phyloP scores from a whole-genome alignment of 1,140 invertebrate species.

The Microplitis demolitor region DNA sequence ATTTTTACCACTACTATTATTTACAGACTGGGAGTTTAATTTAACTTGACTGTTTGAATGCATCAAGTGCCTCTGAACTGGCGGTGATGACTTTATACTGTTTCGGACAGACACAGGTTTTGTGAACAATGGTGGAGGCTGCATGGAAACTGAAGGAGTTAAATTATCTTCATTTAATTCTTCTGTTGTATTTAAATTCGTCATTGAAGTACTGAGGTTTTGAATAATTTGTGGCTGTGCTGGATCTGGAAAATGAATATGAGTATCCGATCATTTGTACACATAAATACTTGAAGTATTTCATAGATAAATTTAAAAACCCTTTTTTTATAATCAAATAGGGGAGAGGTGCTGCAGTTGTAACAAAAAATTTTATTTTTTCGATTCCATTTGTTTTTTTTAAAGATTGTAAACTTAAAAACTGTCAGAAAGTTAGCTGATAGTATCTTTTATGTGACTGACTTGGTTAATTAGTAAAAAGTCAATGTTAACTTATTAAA shows the following conservation, averaged over 20 bases:
- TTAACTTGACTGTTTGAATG: constrained; percentile 58
- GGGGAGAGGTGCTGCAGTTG: no score
- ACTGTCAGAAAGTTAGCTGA: no score
- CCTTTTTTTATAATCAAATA: no score
- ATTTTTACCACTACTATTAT: constrained; percentile 44
- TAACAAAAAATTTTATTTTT: no score
- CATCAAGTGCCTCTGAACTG: constrained; percentile 52
- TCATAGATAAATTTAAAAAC: no score
- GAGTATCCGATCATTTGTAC: not conserved
- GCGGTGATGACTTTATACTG: constrained; percentile 55
- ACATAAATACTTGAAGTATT: not conserved
- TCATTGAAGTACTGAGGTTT: constrained; percentile 57
- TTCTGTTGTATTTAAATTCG: constrained; percentile 45
- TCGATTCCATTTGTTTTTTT: no score
- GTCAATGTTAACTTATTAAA: no score
- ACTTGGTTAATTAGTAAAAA: no score
- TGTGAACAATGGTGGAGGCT: constrained; percentile 42
- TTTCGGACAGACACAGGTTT: constrained; percentile 56
- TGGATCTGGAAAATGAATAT: constrained; percentile 45
- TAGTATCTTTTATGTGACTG: no score
- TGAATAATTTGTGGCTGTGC: constrained; percentile 53
- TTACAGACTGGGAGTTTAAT: constrained; percentile 51
- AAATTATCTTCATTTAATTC: constrained; percentile 41
- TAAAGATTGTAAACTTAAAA: no score
- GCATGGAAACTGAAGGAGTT: constrained; percentile 39